phyloP scores from a whole-genome alignment of 2,888 invertebrate genomes.

The Agrotis exclamationis region DNA sequence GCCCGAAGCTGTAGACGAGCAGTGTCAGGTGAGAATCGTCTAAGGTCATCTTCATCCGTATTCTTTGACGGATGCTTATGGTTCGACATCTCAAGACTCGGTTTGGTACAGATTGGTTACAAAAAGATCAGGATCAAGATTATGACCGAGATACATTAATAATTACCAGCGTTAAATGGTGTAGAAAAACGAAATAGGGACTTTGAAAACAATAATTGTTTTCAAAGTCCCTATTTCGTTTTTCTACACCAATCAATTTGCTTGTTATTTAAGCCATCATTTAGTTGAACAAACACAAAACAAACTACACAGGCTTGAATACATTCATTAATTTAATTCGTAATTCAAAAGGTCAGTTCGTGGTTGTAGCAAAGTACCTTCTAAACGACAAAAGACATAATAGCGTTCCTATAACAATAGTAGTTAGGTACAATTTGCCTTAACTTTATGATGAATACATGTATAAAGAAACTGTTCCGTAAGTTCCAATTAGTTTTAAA shows the following conservation, averaged over 20 bases:
- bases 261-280: not conserved
- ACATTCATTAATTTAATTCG: constrained; percentile 26
- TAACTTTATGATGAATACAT: not conserved
- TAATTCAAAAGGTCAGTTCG: constrained; percentile 21
- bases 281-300: constrained; percentile 28
- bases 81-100: too few species aligned
- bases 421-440: not conserved
- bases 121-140: too few species aligned
- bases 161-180: not conserved
- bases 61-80: too few species aligned
- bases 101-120: too few species aligned
- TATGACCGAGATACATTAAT: too few species aligned
- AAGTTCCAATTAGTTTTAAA: constrained; percentile 52
- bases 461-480: constrained; percentile 31
- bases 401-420: constrained; percentile 17
- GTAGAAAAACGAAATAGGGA: not conserved
- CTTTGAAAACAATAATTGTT: not conserved
- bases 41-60: too few species aligned
- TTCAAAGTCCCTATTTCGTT: too few species aligned
- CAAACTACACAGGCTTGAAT: constrained; percentile 23
- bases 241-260: too few species aligned
- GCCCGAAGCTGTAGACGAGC: too few species aligned
- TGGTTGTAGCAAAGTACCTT: constrained; percentile 15
- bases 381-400: constrained; percentile 18
- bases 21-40: too few species aligned